phyloP scores from a whole-genome alignment of 2,797 vertebrate genomes.

The Poecilia gillii region DNA sequence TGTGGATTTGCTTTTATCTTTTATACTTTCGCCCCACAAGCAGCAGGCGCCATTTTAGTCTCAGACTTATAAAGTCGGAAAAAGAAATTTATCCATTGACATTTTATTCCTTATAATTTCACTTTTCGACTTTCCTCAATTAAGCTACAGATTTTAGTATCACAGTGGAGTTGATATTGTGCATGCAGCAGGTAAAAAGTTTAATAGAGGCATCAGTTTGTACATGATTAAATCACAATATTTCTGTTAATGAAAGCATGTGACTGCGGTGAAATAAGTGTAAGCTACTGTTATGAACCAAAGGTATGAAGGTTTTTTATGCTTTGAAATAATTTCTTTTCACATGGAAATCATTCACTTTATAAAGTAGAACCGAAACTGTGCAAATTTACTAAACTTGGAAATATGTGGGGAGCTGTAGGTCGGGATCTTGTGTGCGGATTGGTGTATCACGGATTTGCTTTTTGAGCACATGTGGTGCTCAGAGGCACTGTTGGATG shows the following conservation, averaged over 20 bases:
- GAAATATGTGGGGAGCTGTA: no score
- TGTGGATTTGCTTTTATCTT: background rate
- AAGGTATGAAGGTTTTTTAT: background rate
- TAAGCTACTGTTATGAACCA: background rate
- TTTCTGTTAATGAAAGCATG: background rate
- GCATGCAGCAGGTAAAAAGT: background rate
- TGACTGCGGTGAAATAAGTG: background rate
- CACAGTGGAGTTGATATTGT: background rate
- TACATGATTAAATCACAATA: background rate
- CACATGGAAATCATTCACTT: no score
- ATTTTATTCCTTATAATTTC: background rate
- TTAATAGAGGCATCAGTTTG: background rate
- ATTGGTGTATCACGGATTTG: background rate
- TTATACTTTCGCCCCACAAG: background rate
- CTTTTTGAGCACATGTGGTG: background rate
- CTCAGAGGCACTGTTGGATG: background rate
- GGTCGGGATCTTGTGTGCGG: no score
- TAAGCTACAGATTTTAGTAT: background rate
- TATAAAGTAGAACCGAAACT: no score
- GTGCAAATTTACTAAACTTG: no score
- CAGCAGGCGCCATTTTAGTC: background rate
- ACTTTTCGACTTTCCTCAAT: background rate
- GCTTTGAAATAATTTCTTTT: no score
- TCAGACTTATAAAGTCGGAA: background rate
- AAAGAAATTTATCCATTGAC: background rate